Conservation (phyloP, 2,888 invertebrate species). For the Stegophylla sp. region DNA sequence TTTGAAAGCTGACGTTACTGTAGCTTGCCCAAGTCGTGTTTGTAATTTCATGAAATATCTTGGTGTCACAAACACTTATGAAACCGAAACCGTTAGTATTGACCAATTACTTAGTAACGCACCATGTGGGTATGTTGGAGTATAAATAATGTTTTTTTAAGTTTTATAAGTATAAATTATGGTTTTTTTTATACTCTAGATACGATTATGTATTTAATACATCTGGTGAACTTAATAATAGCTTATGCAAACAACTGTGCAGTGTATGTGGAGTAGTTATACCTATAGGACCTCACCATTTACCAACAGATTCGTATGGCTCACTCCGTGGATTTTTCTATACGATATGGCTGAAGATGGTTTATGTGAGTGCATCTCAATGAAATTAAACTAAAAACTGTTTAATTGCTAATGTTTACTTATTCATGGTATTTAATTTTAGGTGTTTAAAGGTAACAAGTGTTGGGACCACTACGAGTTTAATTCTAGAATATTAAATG, state of each 20-base stretch:
- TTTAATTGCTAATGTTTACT: neutral
- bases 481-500: slow-evolving; percentile 63
- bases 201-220: slow-evolving; percentile 68
- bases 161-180: neutral
- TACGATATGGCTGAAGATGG: slow-evolving; percentile 27
- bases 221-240: slow-evolving; percentile 63
- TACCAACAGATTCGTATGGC: slow-evolving; percentile 37
- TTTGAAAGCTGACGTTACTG: slow-evolving; percentile 70
- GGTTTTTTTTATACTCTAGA: slow-evolving; percentile 63
- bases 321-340: slow-evolving; percentile 27
- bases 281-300: slow-evolving; percentile 24
- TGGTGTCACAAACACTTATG: slow-evolving; percentile 69
- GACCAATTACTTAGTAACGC: slow-evolving; percentile 60
- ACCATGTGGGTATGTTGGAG: slow-evolving; percentile 19
- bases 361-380: neutral
- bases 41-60: slow-evolving; percentile 69
- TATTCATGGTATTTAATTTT: neutral
- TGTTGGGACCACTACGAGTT: slow-evolving; percentile 60
- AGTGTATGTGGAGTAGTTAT: slow-evolving; percentile 15
- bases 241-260: slow-evolving; percentile 44
- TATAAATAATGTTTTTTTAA: neutral
- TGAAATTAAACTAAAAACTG: neutral
- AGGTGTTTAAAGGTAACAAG: slow-evolving; percentile 59
- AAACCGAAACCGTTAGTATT: slow-evolving; percentile 63
- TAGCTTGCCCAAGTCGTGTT: slow-evolving; percentile 68